Conservation (phyloP, 2,888 invertebrate species). For the Caenorhabditis sinica region DNA sequence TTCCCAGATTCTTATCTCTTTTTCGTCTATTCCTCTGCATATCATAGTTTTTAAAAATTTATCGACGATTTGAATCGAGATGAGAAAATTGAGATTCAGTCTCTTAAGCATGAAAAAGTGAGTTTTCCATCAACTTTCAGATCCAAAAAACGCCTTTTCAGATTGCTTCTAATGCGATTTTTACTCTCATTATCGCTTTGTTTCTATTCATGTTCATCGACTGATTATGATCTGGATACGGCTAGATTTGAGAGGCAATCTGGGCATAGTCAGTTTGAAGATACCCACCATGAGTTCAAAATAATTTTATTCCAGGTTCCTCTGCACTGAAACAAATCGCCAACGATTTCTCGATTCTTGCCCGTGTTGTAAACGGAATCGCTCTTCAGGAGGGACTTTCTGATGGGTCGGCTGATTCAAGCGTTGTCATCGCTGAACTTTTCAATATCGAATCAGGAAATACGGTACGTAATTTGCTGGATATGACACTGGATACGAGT, state of each 20-base stretch:
- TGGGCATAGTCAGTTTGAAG: neutral
- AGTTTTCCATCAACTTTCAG: neutral
- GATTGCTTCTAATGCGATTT: slow-evolving; percentile 14
- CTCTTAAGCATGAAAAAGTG: slow-evolving; percentile 10
- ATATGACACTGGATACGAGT: neutral
- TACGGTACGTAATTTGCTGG: slow-evolving; percentile 1
- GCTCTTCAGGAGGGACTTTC: slow-evolving; percentile 18
- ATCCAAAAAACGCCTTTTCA: neutral
- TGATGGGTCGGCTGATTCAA: neutral
- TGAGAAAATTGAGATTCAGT: neutral
- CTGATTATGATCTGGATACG: neutral
- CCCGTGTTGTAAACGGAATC: slow-evolving; percentile 30
- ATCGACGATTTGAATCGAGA: neutral
- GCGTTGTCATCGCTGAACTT: slow-evolving; percentile 29
- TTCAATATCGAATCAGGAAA: slow-evolving; percentile 14
- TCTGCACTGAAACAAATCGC: slow-evolving; percentile 10
- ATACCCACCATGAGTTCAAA: neutral
- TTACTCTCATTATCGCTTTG: slow-evolving; percentile 6
- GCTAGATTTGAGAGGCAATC: neutral
- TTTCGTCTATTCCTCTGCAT: neutral
- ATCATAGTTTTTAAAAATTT: neutral
- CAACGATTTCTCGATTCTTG: slow-evolving; percentile 23
- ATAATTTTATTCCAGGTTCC: neutral
- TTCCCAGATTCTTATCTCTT: neutral
- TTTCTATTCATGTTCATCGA: neutral